Base-by-base conservation (phyloP, 2,888 invertebrate genomes). In the Boloria euphrosyne region DNA sequence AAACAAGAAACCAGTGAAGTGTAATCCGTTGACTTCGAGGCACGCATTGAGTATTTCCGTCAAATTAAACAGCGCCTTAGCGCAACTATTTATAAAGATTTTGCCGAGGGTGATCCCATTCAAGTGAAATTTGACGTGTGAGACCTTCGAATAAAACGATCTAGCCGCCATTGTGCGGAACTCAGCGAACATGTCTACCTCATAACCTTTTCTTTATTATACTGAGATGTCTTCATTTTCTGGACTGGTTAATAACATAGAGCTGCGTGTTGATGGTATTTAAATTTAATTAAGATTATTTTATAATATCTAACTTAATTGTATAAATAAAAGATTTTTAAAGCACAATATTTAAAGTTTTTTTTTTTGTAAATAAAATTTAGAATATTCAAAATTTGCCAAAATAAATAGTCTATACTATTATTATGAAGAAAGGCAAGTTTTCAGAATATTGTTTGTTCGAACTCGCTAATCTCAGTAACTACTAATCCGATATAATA, bases 41-140 rank as follows among this genome's bases (percentile, higher is more conserved):
- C 79, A 89, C 84, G 83, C 86, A 83, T 81, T 84, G 80, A 83
- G 73, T 85, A 87, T 89, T 90, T 92, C 90, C 91, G 84, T 89
- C 79, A 87, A 91, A 92, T 92, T 92, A 91, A 90, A 80, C 91
- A 83, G 76, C 84, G 79, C 85, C 86, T 85, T 87, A 78, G 76
- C 81, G 80, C 79, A 90, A 92, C 90, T 91, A 91, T 91, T 92
- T 90, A 87, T 89, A 90, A 91, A 91, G 91, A 92, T 90, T 91
- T 85, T 84, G 76, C 71, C 77, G 78, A 77, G 74, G 72, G 74
- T 80, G 85, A 83, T 84, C 80, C 86, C 78, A 89, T 91, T 92
- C 89, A 91, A 81, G 90, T 90, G 90, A 89, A 92, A 92, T 92
- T 91, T 89, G 90, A 92, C 90, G 91, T 92, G 89, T 87, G 87